These are phyloP conservation scores for Melinaea marsaeus DNA, from an alignment of 2,888 invertebrate species.

Conservation along the genomic window DNA sequence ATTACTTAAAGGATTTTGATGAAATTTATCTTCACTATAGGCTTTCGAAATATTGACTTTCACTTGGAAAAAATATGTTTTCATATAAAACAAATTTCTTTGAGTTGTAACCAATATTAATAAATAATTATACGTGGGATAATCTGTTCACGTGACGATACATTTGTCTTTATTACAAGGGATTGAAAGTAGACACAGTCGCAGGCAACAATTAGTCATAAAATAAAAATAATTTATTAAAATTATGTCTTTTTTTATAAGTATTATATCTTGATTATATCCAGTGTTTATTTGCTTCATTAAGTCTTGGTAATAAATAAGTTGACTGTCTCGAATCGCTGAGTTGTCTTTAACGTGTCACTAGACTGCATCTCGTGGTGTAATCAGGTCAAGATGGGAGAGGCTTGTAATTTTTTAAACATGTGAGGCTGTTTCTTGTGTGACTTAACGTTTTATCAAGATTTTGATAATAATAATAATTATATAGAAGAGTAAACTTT, in stretches of 20 bases:
- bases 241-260: background rate
- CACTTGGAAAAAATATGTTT: too few relatives aligned
- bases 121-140: too few relatives aligned
- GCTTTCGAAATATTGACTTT: too few relatives aligned
- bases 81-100: too few relatives aligned
- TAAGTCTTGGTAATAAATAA: background rate
- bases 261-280: background rate
- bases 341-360: background rate
- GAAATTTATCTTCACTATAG: too few relatives aligned
- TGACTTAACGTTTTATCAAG: background rate
- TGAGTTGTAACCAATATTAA: too few relatives aligned
- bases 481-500: too few relatives aligned
- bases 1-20: too few relatives aligned
- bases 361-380: background rate
- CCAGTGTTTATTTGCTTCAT: background rate
- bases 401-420: background rate
- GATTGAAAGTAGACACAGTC: too few relatives aligned
- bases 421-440: background rate
- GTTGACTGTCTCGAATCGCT: background rate
- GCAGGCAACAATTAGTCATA: background rate
- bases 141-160: too few relatives aligned
- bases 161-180: too few relatives aligned
- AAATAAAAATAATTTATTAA: background rate
- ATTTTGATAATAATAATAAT: too few relatives aligned
- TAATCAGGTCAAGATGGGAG: constrained; percentile 17